A percentile compares a stretch with the other conserved stretches of the same genome.
Conservation (phyloP, 2,113 vertebrate genomes). For the Ariopsis seemanni region DNA sequence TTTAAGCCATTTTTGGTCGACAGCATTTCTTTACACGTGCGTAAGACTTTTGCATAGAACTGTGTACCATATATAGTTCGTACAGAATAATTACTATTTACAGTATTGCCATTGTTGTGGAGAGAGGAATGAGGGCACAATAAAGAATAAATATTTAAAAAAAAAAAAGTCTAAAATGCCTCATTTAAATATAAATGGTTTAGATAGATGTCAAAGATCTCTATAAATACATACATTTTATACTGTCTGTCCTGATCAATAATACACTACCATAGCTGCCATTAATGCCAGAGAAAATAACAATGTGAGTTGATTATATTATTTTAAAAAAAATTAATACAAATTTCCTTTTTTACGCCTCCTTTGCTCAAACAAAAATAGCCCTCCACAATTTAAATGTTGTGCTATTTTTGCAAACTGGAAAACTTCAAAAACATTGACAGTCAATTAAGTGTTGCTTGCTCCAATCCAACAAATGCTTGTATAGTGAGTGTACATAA, state of each 20-base stretch:
- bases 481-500: not conserved
- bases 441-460: too few species aligned
- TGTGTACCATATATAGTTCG: not conserved
- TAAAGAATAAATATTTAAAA: not conserved
- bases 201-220: too few species aligned
- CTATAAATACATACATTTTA: not conserved
- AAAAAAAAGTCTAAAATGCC: not conserved
- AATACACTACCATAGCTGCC: not conserved
- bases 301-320: not conserved
- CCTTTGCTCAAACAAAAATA: not conserved
- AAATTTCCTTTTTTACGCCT: not conserved
- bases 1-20: too few species aligned
- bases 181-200: not conserved
- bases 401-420: not conserved
- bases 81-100: slow-evolving; percentile 2
- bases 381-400: not conserved
- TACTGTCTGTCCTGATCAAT: not conserved
- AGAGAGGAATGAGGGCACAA: too few species aligned
- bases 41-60: too few species aligned
- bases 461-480: too few species aligned
- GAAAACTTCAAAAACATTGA: too few species aligned
- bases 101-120: not conserved
- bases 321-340: not conserved
- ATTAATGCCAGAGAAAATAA: not conserved
- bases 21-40: too few species aligned